Evolutionary conservation across 2,797 vertebrate species (phyloP).

Genomic region (Phalanger gymnotis): DNA sequence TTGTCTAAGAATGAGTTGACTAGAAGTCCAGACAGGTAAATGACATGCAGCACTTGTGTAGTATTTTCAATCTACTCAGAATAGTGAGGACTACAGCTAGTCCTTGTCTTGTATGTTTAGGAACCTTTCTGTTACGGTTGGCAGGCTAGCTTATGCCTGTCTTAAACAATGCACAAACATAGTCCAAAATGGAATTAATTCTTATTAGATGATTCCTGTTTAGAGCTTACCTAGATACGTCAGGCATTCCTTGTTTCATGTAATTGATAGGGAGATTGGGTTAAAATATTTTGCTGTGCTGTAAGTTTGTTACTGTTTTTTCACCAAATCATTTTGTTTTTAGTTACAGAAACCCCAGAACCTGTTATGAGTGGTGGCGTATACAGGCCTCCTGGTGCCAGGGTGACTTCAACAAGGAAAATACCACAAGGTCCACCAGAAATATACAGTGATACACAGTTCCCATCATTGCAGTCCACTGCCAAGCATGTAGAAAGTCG

Average conservation of each 20-base stretch:
- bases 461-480: constrained; percentile 94
- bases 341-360: constrained; percentile 91
- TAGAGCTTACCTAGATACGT: not conserved
- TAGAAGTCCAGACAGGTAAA: not conserved
- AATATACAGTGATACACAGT: constrained; percentile 95
- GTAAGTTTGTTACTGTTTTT: constrained; percentile 21
- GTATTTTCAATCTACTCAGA: not conserved
- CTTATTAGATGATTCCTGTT: not conserved
- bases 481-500: constrained; percentile 97
- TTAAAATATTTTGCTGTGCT: not conserved
- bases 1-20: not conserved
- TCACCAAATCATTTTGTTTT: constrained; percentile 9
- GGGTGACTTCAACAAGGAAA: constrained; percentile 88
- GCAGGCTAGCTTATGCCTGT: not conserved
- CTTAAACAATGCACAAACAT: not conserved
- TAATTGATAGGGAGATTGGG: not conserved
- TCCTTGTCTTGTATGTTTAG: not conserved
- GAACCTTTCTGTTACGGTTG: not conserved
- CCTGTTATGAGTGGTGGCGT: constrained; percentile 91
- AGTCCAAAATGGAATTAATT: not conserved
- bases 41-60: not conserved
- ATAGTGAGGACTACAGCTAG: not conserved
- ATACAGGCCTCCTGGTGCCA: constrained; percentile 96
- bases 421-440: constrained; percentile 94
- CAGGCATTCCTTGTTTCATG: not conserved